Conservation (phyloP, 1,140 invertebrate species). For the fruit fly (Drosophila melanogaster) region DNA sequence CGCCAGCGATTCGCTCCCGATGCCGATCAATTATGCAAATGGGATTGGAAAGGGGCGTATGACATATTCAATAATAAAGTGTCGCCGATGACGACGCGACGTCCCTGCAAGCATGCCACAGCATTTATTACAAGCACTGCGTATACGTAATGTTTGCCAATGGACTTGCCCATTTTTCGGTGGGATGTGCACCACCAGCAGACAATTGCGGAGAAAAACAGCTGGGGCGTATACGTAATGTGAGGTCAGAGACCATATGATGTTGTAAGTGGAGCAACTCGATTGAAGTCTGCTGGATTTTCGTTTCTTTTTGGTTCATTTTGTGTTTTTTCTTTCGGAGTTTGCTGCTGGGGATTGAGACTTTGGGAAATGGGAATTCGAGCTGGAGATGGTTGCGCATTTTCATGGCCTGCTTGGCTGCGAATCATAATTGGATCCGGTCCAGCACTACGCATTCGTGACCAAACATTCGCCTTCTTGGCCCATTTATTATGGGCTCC, state of each 20-base stretch:
- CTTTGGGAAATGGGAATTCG: constrained; percentile 42
- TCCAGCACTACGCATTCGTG: constrained; percentile 37
- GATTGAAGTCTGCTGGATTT: constrained; percentile 37
- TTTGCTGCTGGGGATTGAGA: constrained; percentile 25
- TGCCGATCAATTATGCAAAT: constrained; percentile 80
- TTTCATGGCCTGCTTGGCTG: constrained; percentile 24
- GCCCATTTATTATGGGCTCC: constrained; percentile 35
- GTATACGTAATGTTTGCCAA: constrained; percentile 65
- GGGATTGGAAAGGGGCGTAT: constrained; percentile 27
- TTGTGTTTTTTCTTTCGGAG: constrained; percentile 2
- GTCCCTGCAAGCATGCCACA: constrained; percentile 64
- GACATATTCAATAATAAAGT: constrained; percentile 80
- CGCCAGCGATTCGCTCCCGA: constrained; percentile 71
- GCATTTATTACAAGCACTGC: constrained; percentile 79
- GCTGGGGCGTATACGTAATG: constrained; percentile 61
- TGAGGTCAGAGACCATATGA: constrained; percentile 57
- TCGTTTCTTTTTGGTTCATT: not conserved
- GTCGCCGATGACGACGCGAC: constrained; percentile 53
- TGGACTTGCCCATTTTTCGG: constrained; percentile 25
- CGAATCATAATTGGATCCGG: constrained; percentile 33
- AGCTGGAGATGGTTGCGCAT: constrained; percentile 25
- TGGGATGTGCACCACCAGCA: constrained; percentile 22
- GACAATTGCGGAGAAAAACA: constrained; percentile 39
- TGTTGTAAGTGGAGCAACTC: constrained; percentile 55
- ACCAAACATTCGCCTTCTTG: constrained; percentile 18